Evolutionary conservation across 2,797 vertebrate genomes (phyloP), one percentile per base, ranked within the genome.

Genomic region (Galaxias olidus): DNA sequence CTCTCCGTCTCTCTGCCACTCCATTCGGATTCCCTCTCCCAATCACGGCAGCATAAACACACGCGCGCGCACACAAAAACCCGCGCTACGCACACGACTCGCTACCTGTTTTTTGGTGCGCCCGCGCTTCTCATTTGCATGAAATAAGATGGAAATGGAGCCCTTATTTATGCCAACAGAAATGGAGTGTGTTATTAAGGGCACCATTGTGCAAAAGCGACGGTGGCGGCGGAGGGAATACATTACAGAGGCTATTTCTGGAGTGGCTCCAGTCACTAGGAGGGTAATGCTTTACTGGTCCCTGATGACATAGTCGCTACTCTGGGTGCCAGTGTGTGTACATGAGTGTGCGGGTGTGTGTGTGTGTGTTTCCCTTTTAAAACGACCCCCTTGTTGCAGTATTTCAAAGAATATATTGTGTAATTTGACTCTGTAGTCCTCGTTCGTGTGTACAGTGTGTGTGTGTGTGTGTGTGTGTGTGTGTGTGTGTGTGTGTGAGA

Each of bases 141-240:
- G 87, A 91, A 90, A 92, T 91, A 91, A 91, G 88, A 90, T 91
- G 87, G 87, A 92, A 90, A 90, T 89, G 85, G 87, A 91, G 83
- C 87, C 86, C 88, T 91, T 91, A 91, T 93, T 91, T 91, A 91
- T 91, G 89, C 89, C 90, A 90, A 91, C 88, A 90, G 89, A 91
- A 91, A 89, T 90, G 85, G 85, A 91, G 85, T 89, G 87, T 89
- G 88, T 91, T 91, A 91, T 91, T 91, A 90, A 90, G 87, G 90
- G 84, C 86, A 90, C 89, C 87, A 87, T 90, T 89, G 89, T 91
- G 89, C 90, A 86, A 89, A 90, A 91, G 88, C 85, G 87, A 89
- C 82, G 81, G 83, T 80, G 80, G n/a, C n/a, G n/a, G 85, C 87
- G 78, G 85, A 86, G 84, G 87, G 89, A 89, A 91, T 90, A 89